Evolutionary conservation across 2,888 invertebrate species (phyloP).

Genomic region (Agrotis segetum): DNA sequence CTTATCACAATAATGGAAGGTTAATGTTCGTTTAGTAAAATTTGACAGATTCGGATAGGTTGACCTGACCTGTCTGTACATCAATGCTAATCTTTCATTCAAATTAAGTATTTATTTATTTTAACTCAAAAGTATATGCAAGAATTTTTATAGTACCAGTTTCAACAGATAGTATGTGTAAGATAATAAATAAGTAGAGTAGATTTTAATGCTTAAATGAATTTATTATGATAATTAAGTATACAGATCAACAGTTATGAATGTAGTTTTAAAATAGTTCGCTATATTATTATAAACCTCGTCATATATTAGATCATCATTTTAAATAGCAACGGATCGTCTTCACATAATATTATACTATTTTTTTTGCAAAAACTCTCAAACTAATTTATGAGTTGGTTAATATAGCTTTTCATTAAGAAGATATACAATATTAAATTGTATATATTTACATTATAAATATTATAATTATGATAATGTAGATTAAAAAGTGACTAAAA

Average conservation of each 20-base stretch:
- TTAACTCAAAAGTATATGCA: background rate
- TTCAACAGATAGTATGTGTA: background rate
- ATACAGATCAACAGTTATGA: slow-evolving; percentile 10
- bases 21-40: too few species aligned
- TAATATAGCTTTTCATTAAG: too few species aligned
- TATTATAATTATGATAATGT: background rate
- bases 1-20: too few species aligned
- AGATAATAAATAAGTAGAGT: background rate
- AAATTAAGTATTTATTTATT: background rate
- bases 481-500: background rate
- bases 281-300: background rate
- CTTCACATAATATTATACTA: too few species aligned
- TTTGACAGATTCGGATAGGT: too few species aligned
- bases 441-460: background rate
- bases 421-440: background rate
- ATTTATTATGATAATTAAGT: slow-evolving; percentile 4
- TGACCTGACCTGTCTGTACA: too few species aligned
- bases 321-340: background rate
- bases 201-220: background rate
- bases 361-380: background rate
- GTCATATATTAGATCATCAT: slow-evolving; percentile 15
- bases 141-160: slow-evolving; percentile 31
- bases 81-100: too few species aligned
- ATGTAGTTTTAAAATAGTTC: slow-evolving; percentile 19
- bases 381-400: background rate